Evolutionary conservation across 2,888 invertebrate genomes (phyloP).

Genomic region (Drosophila recens): DNA sequence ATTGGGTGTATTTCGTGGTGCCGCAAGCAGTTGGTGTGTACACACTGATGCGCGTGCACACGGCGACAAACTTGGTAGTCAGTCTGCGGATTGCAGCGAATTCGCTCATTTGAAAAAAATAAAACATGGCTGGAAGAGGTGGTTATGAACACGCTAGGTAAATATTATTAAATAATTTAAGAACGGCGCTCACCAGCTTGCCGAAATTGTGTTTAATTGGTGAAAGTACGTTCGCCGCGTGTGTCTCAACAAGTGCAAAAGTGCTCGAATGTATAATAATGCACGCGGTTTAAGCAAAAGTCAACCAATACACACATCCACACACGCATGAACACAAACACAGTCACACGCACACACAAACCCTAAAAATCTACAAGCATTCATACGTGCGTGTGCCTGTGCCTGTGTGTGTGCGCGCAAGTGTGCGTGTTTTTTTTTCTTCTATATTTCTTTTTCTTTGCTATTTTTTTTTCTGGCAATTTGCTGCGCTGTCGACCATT

Average conservation of each 20-base stretch:
- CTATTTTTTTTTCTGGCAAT: constrained; percentile 54
- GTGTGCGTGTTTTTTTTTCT: constrained; percentile 71
- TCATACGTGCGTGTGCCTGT: constrained; percentile 49
- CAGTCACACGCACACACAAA: constrained; percentile 51
- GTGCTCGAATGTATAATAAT: constrained; percentile 64
- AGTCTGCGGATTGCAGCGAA: constrained; percentile 74
- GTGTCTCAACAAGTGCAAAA: constrained; percentile 41
- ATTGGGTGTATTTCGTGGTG: constrained; percentile 33
- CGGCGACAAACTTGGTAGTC: constrained; percentile 58
- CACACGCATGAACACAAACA: constrained; percentile 45
- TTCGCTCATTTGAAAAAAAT: constrained; percentile 85
- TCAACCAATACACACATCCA: constrained; percentile 62
- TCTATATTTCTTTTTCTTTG: constrained; percentile 55
- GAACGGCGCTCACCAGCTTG: constrained; percentile 46
- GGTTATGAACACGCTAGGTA: constrained; percentile 94
- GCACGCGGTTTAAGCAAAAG: constrained; percentile 69
- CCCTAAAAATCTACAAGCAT: constrained; percentile 43
- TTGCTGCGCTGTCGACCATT: constrained; percentile 61
- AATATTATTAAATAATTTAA: constrained; percentile 83
- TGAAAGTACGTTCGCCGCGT: constrained; percentile 32
- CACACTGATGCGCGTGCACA: constrained; percentile 65
- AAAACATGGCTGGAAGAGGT: constrained; percentile 96
- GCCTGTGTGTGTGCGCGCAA: constrained; percentile 43
- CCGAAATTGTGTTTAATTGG: constrained; percentile 41
- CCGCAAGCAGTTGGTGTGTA: constrained; percentile 50